A percentile compares a stretch with the other conserved stretches of the same genome.
These are phyloP conservation scores for Sterna hirundo DNA, from an alignment of 2,113 vertebrate species.

Conservation along the genomic window DNA sequence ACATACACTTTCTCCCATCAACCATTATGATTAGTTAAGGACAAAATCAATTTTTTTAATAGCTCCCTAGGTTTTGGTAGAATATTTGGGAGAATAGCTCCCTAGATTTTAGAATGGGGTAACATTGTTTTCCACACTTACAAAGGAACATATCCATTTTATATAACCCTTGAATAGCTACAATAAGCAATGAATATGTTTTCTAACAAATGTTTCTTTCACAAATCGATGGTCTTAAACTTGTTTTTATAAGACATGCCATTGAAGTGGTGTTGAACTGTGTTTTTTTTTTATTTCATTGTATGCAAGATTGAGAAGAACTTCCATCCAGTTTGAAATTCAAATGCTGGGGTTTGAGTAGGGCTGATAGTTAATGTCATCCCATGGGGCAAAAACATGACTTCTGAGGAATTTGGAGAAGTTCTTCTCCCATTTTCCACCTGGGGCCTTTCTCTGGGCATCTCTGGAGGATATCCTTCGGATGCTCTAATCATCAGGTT, in stretches of 20 bases:
- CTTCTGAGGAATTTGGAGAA: neutral
- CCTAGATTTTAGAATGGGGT: neutral
- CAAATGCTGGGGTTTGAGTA: neutral
- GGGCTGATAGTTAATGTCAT: neutral
- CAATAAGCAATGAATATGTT: neutral
- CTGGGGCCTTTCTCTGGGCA: neutral
- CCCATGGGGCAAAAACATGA: accelerated
- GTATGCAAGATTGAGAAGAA: neutral
- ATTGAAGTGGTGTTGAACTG: neutral
- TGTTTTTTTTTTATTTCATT: neutral
- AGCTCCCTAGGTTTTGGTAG: neutral
- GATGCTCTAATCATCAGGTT: neutral
- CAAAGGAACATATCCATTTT: neutral
- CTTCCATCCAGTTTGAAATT: neutral
- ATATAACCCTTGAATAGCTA: neutral
- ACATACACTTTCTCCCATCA: neutral
- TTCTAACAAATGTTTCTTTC: neutral
- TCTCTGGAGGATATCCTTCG: neutral
- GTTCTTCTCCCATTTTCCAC: neutral
- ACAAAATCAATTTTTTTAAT: neutral
- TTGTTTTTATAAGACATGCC: neutral
- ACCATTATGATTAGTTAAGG: neutral
- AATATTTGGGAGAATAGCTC: neutral
- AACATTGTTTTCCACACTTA: neutral
- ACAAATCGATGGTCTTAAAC: neutral